Base-by-base conservation (phyloP, 1,140 invertebrate species). In the Xylocopa sonorina region DNA sequence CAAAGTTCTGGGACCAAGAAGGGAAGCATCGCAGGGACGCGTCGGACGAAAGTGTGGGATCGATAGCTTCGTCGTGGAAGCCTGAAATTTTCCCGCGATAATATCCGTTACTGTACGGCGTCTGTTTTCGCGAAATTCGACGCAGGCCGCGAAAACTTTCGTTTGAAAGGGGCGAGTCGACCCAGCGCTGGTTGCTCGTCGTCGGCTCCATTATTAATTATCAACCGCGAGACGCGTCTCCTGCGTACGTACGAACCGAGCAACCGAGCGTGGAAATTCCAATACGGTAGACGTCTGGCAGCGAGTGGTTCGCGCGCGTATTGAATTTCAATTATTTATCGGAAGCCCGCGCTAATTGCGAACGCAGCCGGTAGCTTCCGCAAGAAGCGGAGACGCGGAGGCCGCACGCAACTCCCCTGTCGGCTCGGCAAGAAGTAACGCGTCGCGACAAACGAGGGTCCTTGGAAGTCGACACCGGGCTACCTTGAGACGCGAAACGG, bases 321-420 rank as follows among this genome's bases (percentile, higher is more conserved):
- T 89, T 88, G 85, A 89, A 90, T 90, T 89, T 89, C 87, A 89
- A 89, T 90, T 88, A 89, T 90, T 90, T 90, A 89, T 87, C 79
- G 83, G 62, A 66, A 89, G 86, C 78, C 71, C 60, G 62, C 62
- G 62, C 87, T 90, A 89, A 90, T 90, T 87, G 88, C 82, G 58
- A 43, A 66, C 27, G 55, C 75, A 50, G n/a, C n/a, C 62, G n/a
- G 67, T 64, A 80, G 63, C 84, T 88, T 74, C 75, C 64, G 81
- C 68, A 87, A 89, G 85, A 89, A 85, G 53, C 81, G n/a, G n/a
- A 51, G 64, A 51, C 78, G 71, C 41, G 53, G 32, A 60, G 55
- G 73, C 63, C 24, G 60, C 51, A 66, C 60, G 83, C 67, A 63
- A 72, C 63, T 66, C 29, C 34, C 66, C 64, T n/a, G n/a, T 38